These are phyloP conservation scores for Staurois parvus DNA, from an alignment of 2,797 vertebrate genomes.

Conservation along the genomic window DNA sequence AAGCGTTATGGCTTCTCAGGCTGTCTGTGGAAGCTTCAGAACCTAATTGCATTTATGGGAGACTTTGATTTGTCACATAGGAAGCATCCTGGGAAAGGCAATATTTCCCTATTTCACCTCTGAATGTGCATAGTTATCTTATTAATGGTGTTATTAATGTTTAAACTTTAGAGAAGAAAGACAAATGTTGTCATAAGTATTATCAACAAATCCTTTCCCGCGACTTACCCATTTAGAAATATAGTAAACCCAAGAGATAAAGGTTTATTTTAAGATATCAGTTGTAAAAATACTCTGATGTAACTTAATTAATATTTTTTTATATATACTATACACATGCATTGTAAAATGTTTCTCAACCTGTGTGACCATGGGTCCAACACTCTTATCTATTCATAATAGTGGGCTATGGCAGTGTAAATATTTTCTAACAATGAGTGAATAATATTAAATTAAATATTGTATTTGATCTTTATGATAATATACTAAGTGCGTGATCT, in stretches of 20 bases:
- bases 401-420: background rate
- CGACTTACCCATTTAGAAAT: conserved; percentile 3
- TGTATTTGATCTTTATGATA: background rate
- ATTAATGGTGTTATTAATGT: conserved; percentile 14
- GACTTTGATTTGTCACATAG: conserved; percentile 63
- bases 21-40: conserved; percentile 63
- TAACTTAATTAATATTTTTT: background rate
- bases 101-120: conserved; percentile 17
- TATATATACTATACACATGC: background rate
- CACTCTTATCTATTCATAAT: too few species aligned
- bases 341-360: background rate
- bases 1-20: conserved; percentile 71
- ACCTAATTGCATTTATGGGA: conserved; percentile 64
- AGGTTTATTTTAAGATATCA: background rate
- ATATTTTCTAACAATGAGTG: background rate
- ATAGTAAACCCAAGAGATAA: background rate
- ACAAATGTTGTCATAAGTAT: conserved; percentile 23
- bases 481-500: background rate
- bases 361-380: background rate
- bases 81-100: conserved; percentile 46
- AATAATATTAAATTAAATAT: background rate
- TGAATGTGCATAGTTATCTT: conserved; percentile 36
- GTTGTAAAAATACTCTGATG: background rate
- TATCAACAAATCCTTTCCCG: background rate
- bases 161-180: conserved; percentile 9